phyloP scores from a whole-genome alignment of 2,113 vertebrate genomes.

The Pelecanus crispus region DNA sequence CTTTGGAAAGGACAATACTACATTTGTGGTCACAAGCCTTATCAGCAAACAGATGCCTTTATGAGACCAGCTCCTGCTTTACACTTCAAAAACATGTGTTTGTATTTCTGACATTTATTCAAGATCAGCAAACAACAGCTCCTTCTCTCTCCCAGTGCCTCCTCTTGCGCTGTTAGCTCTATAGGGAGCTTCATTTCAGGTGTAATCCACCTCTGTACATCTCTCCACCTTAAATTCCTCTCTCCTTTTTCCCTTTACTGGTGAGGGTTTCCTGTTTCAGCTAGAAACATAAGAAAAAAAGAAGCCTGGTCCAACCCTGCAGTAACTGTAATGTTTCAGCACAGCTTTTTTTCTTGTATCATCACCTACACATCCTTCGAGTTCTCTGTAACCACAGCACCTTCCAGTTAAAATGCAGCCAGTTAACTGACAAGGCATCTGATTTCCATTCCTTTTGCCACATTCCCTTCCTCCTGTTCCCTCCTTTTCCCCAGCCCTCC shows the following conservation, averaged over 20 bases:
- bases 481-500: not conserved
- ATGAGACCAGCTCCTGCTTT: not conserved
- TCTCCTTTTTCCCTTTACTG: not conserved
- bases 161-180: not conserved
- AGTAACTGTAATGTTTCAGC: not conserved
- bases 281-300: not conserved
- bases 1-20: not conserved
- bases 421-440: not conserved
- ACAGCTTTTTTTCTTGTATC: not conserved
- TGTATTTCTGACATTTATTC: conserved; percentile 17
- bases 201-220: not conserved
- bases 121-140: not conserved
- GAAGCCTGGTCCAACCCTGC: not conserved
- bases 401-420: not conserved
- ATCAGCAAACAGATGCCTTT: conserved; percentile 46
- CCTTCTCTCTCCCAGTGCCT: not conserved
- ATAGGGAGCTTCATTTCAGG: not conserved
- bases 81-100: not conserved
- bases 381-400: not conserved
- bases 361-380: not conserved
- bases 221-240: not conserved
- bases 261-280: not conserved
- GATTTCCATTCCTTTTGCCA: conserved; percentile 1
- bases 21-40: not conserved
- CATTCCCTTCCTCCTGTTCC: not conserved